A percentile compares a stretch with the other conserved stretches of the same genome.
phyloP scores from a whole-genome alignment of 2,797 vertebrate species.

The Lepilemur ruficaudatus region DNA sequence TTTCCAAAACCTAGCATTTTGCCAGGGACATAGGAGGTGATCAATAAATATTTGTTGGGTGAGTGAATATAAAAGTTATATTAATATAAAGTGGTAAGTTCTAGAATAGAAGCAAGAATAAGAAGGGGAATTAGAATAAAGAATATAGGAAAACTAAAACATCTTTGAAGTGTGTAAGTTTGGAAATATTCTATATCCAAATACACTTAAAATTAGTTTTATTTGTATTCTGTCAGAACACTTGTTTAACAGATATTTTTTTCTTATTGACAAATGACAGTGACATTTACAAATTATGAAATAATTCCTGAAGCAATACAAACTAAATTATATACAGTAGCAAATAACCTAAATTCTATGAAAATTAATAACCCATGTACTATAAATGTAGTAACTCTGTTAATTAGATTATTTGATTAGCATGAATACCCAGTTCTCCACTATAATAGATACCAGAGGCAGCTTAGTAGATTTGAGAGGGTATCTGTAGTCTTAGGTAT shows the following conservation, averaged over 20 bases:
- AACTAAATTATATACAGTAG: conserved; percentile 38
- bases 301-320: conserved; percentile 47
- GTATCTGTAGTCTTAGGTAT: conserved; percentile 2
- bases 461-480: conserved; percentile 40
- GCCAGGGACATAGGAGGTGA: background rate
- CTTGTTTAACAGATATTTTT: conserved; percentile 32
- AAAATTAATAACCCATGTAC: conserved; percentile 44
- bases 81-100: conserved; percentile 28
- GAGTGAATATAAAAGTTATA: background rate
- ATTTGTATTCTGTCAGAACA: conserved; percentile 8
- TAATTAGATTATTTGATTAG: conserved; percentile 58
- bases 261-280: conserved; percentile 26
- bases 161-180: background rate
- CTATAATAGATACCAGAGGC: background rate
- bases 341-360: conserved; percentile 47
- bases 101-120: background rate
- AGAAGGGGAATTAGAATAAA: background rate
- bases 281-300: conserved; percentile 55
- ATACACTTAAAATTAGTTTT: conserved; percentile 12
- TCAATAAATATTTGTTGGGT: conserved; percentile 19
- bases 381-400: conserved; percentile 52
- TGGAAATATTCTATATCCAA: conserved; percentile 43
- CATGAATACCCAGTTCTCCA: background rate
- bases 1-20: background rate
- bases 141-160: background rate